Conservation (phyloP, 2,797 vertebrate genomes). For the Hemibagrus guttatus region DNA sequence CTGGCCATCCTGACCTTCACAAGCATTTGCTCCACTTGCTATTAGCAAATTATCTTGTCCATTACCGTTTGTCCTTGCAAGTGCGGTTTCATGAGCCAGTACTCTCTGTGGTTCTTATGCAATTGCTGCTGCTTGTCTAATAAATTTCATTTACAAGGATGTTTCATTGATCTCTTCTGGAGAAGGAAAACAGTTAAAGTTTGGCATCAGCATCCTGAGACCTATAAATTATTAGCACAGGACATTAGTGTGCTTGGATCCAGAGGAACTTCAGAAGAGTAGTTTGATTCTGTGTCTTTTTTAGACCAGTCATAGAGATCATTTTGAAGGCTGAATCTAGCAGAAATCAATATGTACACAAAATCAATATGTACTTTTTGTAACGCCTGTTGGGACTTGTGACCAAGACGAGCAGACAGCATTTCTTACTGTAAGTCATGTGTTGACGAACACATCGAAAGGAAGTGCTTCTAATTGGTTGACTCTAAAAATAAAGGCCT, state of each 20-base stretch:
- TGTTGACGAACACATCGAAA: slow-evolving; percentile 46
- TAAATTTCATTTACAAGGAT: slow-evolving; percentile 31
- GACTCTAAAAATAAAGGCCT: slow-evolving; percentile 52
- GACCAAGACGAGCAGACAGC: slow-evolving; percentile 2
- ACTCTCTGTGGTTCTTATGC: not conserved
- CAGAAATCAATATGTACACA: slow-evolving; percentile 12
- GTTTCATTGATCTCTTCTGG: slow-evolving; percentile 23
- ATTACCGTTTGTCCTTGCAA: slow-evolving; percentile 19
- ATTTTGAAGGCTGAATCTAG: slow-evolving; percentile 9
- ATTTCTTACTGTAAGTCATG: slow-evolving; percentile 29
- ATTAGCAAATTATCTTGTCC: slow-evolving; percentile 34
- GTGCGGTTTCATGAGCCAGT: not conserved
- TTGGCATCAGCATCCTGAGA: not conserved
- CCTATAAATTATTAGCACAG: slow-evolving; percentile 1
- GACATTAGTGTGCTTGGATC: not conserved
- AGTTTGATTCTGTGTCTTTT: slow-evolving; percentile 5
- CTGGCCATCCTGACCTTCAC: slow-evolving; percentile 45
- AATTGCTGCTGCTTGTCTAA: slow-evolving; percentile 15
- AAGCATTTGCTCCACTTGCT: slow-evolving; percentile 46
- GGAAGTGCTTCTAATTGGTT: slow-evolving; percentile 49
- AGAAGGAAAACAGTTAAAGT: slow-evolving; percentile 3
- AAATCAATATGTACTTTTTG: slow-evolving; percentile 28
- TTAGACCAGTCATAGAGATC: slow-evolving; percentile 9
- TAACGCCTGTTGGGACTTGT: slow-evolving; percentile 16
- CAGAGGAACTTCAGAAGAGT: not conserved